Percentiles rank a stretch among this genome's conserved stretches.
Conservation (phyloP, 2,888 invertebrate genomes). For the Pharmacophagus antenor region DNA sequence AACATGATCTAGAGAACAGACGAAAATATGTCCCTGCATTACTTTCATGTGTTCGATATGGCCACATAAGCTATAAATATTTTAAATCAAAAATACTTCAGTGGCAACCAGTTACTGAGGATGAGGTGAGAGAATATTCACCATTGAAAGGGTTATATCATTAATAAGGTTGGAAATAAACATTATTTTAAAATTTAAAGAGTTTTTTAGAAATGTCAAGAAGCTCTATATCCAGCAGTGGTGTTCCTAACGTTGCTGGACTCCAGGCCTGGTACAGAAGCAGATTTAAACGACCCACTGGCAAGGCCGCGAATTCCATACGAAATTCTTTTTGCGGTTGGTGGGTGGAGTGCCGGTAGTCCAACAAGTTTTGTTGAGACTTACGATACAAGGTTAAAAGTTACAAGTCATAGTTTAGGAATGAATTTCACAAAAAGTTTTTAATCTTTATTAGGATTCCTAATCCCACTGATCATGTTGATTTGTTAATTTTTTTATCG, state of each 20-base stretch:
- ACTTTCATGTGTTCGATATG: slow-evolving; percentile 84
- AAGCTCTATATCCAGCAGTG: slow-evolving; percentile 76
- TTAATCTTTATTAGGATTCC: too few species aligned
- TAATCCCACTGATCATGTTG: too few species aligned
- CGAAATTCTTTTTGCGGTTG: slow-evolving; percentile 90
- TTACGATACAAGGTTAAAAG: slow-evolving; percentile 85
- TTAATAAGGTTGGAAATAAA: background rate
- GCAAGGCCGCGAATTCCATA: slow-evolving; percentile 87
- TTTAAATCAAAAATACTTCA: slow-evolving; percentile 79
- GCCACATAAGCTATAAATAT: slow-evolving; percentile 82
- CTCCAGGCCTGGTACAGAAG: slow-evolving; percentile 69
- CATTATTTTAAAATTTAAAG: slow-evolving; percentile 19
- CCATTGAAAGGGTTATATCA: background rate
- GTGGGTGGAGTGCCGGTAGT: slow-evolving; percentile 92
- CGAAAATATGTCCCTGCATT: slow-evolving; percentile 80
- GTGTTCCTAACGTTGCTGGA: slow-evolving; percentile 77
- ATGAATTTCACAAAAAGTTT: background rate
- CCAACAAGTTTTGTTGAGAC: slow-evolving; percentile 90
- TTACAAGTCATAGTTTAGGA: background rate
- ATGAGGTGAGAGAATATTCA: slow-evolving; percentile 57
- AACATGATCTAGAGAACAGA: slow-evolving; percentile 79
- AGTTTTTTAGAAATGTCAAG: slow-evolving; percentile 73
- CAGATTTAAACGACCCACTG: slow-evolving; percentile 80
- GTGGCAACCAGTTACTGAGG: slow-evolving; percentile 77
- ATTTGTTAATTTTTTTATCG: too few species aligned